Evolutionary conservation across 2,888 invertebrate genomes (phyloP), one percentile per base, ranked within the genome.

Genomic region (Allacma fusca): DNA sequence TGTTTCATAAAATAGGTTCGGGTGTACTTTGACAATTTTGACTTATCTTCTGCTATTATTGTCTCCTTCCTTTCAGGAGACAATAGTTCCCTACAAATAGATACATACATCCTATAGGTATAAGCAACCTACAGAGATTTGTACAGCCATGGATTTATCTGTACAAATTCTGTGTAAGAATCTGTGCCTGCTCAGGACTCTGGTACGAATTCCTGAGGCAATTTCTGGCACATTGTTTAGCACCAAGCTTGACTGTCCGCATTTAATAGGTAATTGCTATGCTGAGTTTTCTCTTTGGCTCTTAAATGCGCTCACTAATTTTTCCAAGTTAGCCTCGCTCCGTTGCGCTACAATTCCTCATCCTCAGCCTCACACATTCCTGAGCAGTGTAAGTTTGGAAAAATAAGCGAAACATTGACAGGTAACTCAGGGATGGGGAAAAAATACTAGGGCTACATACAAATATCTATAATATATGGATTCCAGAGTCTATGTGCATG

Each of bases 281-380:
- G 7, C 67, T 28, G 34, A 67, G 69, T 72, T 73, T 76, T 71
- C 75, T 77, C 76, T 79, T 77, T 79, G 75, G 16, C 64, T 57
- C 44, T 75, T 40, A 67, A 62, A 34, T 34, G 4, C 16, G 9
- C 34, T 74, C 74, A 76, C 73, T 79, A 69, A 76, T 79, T 71
- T 70, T 78, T 72, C 26, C 69, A 73, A 76, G 73, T 79, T 79
- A 79, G 77, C 44, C 77, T 77, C 77, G 79, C 64, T 77, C 77
- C 44, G 75, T 62, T 75, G 65, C 50, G 5, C 50, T 16, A 50
- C 9, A 50, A 34, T 44, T 76, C 65, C 57, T 23, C 72, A 34
- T 77, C 26, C 23, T 26, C 19, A 13, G 5, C 57, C 13, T 57
- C 34, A 34, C 34, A 50, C 50, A 50, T 50, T 50, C 50, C 50